These are phyloP conservation scores for Neocrepidodera transversa DNA, from an alignment of 2,888 invertebrate genomes.

Conservation along the genomic window DNA sequence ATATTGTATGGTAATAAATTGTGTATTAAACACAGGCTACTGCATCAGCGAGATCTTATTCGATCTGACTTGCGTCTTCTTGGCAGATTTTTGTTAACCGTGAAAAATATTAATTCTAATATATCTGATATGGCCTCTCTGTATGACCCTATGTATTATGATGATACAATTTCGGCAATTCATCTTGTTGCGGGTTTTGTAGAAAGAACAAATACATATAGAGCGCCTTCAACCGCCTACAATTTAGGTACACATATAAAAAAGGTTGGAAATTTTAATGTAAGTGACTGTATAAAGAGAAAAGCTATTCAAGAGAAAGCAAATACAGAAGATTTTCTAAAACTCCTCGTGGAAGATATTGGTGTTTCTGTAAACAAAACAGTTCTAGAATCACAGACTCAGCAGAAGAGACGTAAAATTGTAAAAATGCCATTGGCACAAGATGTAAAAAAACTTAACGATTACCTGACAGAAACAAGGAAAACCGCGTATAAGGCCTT, in stretches of 20 bases:
- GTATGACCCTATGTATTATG: slow-evolving; percentile 2
- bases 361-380: slow-evolving; percentile 5
- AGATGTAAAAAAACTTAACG: slow-evolving; percentile 22
- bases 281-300: slow-evolving; percentile 8
- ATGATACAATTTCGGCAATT: slow-evolving; percentile 10
- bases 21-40: background rate
- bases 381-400: slow-evolving; percentile 11
- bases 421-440: slow-evolving; percentile 13
- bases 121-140: background rate
- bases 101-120: background rate
- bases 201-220: background rate
- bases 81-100: background rate
- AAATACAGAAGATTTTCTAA: slow-evolving; percentile 1
- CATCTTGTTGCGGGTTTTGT: slow-evolving; percentile 1
- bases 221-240: slow-evolving; percentile 8
- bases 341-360: slow-evolving; percentile 1
- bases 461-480: background rate
- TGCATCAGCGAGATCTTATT: slow-evolving; percentile 6
- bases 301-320: background rate
- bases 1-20: slow-evolving; percentile 19
- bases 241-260: slow-evolving; percentile 1
- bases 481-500: slow-evolving; percentile 1
- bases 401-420: slow-evolving; percentile 8
- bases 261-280: background rate
- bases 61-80: slow-evolving; percentile 2